Base-by-base conservation (phyloP, 2,113 vertebrate species). In the Passer montanus region DNA sequence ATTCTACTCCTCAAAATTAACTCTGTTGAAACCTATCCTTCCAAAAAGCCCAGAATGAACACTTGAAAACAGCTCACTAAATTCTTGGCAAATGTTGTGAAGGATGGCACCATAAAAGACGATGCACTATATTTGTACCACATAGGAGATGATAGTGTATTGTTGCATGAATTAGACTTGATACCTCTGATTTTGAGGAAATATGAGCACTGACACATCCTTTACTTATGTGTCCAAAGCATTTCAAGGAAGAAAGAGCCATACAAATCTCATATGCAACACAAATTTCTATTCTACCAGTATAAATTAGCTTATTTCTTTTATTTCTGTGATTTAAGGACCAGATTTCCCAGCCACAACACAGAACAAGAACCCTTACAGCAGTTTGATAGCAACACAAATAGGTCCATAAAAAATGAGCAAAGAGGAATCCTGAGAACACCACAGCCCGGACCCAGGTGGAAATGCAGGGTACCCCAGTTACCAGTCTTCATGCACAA, bases 221-320 rank as follows among this genome's bases (percentile, higher is more conserved):
- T 81, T 73, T 44, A 13, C 49, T 70, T 13, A 27, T 20, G 13
- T 46, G 27, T 60, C 66, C 13, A 52, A 58, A 81, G 52, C 15
- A 26, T 16, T 62, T 15, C 15, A 26, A 52, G 30, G 33, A 67
- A 30, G 10, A 41, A 68, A 72, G 43, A 24, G 33, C 17, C n/a
- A 23, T 9, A 33, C 14, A 62, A n/a, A 26, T n/a, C 37, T 58
- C 55, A 49, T 4, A 69, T 4, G 22, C 18, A 77, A 31, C 24
- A 47, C 28, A 39, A 28, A 84, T 41, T 56, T 56, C 41, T 69
- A 9, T 74, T 62, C 20, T 63, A 37, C 33, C 68, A 64, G 24
- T 21, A 0, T 3, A 31, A 76, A 5, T 21, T 0, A 0, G 3
- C 10, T 68, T 49, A 60, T 19, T 66, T 76, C 30, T 60, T 53